These are phyloP conservation scores for Daubentonia madagascariensis DNA, from an alignment of 2,113 vertebrate genomes.

Conservation along the genomic window DNA sequence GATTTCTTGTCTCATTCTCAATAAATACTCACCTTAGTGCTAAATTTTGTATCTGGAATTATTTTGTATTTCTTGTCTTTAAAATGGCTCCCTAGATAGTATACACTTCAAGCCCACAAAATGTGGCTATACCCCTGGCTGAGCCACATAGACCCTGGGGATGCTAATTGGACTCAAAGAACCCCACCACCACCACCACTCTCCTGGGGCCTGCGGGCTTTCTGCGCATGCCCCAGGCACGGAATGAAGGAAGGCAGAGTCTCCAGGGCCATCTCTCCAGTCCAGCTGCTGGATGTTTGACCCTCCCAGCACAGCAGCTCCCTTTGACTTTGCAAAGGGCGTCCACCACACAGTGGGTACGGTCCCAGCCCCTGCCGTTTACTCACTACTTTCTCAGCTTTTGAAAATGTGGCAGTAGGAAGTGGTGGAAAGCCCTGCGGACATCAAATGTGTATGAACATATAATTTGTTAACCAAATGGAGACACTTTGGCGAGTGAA, in stretches of 20 bases:
- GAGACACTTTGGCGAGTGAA: too few relatives aligned
- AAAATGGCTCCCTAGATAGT: neutral
- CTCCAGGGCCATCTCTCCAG: too few relatives aligned
- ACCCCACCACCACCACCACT: neutral
- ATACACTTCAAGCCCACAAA: neutral
- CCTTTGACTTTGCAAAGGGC: too few relatives aligned
- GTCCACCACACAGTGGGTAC: neutral
- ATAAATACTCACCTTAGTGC: neutral
- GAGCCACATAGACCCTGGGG: neutral
- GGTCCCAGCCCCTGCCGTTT: too few relatives aligned
- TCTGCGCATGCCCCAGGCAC: neutral
- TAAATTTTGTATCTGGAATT: neutral
- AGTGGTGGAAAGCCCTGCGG: neutral
- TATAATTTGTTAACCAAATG: neutral
- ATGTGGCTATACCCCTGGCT: neutral
- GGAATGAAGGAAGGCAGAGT: neutral
- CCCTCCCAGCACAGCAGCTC: neutral
- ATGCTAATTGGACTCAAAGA: neutral
- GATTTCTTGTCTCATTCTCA: neutral
- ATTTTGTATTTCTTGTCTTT: neutral
- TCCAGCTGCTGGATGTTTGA: neutral
- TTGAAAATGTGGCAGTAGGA: neutral
- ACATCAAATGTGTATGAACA: too few relatives aligned
- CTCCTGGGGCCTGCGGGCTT: neutral
- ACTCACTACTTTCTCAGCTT: neutral